These are phyloP conservation scores for Acrossocheilus wenchowensis DNA, from an alignment of 2,797 vertebrate species.

Conservation along the genomic window DNA sequence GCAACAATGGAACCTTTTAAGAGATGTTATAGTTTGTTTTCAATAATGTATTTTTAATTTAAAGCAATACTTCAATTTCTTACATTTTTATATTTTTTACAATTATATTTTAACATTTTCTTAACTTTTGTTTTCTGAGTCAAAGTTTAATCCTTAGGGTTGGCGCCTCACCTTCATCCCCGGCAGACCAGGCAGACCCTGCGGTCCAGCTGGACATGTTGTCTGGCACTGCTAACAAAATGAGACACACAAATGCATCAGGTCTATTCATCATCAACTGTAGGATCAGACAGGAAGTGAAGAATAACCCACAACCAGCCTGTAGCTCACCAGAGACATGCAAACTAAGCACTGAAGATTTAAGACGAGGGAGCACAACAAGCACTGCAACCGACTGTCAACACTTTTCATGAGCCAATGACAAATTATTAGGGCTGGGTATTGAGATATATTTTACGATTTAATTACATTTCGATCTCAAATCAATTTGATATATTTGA, in stretches of 20 bases:
- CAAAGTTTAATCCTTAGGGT: not conserved
- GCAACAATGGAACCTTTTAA: not conserved
- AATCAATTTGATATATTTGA: too few relatives aligned
- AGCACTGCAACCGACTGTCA: not conserved
- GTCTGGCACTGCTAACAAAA: constrained; percentile 75
- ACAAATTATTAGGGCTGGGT: not conserved
- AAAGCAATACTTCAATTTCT: not conserved
- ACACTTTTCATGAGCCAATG: not conserved
- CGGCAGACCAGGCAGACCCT: constrained; percentile 74
- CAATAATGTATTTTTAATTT: not conserved
- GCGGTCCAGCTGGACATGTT: constrained; percentile 79
- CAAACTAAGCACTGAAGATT: not conserved
- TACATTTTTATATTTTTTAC: not conserved
- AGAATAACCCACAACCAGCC: not conserved
- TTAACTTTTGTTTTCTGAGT: not conserved
- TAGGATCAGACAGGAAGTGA: not conserved
- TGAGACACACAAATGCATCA: constrained; percentile 41
- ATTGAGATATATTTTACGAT: not conserved
- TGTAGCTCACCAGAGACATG: constrained; percentile 5
- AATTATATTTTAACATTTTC: not conserved
- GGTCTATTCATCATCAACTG: constrained; percentile 8
- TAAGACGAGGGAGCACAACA: not conserved
- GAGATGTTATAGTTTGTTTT: not conserved
- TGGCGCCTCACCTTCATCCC: constrained; percentile 78
- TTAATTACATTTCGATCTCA: not conserved